Evolutionary conservation across 2,888 invertebrate genomes (phyloP).

Genomic region (Agrypnus murinus): DNA sequence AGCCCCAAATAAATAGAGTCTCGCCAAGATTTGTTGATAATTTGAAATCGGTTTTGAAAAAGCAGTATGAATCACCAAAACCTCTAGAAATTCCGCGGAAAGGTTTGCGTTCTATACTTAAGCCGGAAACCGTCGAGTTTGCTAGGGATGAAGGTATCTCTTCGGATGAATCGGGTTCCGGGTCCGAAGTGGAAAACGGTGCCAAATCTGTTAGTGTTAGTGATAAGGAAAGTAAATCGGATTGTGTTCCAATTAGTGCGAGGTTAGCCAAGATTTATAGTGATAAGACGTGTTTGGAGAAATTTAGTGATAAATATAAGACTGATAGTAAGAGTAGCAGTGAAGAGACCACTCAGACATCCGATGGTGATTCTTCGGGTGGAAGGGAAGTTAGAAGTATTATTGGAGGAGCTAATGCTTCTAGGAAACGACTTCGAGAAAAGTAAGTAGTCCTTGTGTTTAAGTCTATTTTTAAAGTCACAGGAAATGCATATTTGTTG

Average conservation of each 20-base stretch:
- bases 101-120: slow-evolving; percentile 50
- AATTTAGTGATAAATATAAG: slow-evolving; percentile 7
- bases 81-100: neutral
- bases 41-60: slow-evolving; percentile 58
- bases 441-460: slow-evolving; percentile 72
- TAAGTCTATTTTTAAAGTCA: too few species aligned
- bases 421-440: slow-evolving; percentile 68
- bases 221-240: slow-evolving; percentile 36
- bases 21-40: slow-evolving; percentile 50
- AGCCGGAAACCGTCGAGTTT: slow-evolving; percentile 59
- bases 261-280: slow-evolving; percentile 7
- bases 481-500: too few species aligned
- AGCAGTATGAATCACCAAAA: slow-evolving; percentile 23
- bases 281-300: slow-evolving; percentile 6
- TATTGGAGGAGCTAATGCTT: slow-evolving; percentile 70
- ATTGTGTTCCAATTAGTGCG: slow-evolving; percentile 26
- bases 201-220: slow-evolving; percentile 32
- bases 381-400: slow-evolving; percentile 79
- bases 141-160: slow-evolving; percentile 69
- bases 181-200: slow-evolving; percentile 59
- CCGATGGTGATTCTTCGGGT: slow-evolving; percentile 79
- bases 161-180: slow-evolving; percentile 67
- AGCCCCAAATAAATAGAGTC: slow-evolving; percentile 56
- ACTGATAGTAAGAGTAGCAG: slow-evolving; percentile 38
- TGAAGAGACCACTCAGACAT: slow-evolving; percentile 59